Conservation (phyloP, 1,140 invertebrate genomes). For the Phymastichus coffea region DNA sequence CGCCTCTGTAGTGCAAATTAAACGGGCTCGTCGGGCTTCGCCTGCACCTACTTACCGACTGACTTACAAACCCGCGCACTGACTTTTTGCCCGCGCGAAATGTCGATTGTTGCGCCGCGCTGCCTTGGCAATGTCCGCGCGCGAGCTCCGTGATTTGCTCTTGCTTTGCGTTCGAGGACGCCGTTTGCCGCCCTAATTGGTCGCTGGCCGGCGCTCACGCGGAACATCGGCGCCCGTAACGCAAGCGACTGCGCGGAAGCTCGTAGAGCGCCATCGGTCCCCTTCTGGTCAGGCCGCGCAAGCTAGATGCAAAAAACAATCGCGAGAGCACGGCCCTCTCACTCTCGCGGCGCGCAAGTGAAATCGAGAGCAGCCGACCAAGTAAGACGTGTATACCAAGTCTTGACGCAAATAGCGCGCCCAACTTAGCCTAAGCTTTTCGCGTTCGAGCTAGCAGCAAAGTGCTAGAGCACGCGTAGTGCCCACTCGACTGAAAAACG, state of each 20-base stretch:
- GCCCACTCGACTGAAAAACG: too few species aligned
- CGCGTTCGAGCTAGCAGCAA: too few species aligned
- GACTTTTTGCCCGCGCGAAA: not conserved
- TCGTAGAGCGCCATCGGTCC: slow-evolving; percentile 5
- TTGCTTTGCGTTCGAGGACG: not conserved
- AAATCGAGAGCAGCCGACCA: slow-evolving; percentile 15
- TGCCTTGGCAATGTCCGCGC: not conserved
- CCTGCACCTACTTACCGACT: too few species aligned
- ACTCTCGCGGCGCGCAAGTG: not conserved
- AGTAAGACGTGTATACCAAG: slow-evolving; percentile 27
- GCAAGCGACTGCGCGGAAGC: not conserved
- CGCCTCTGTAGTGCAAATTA: not conserved
- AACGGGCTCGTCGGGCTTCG: not conserved
- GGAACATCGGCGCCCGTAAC: too few species aligned
- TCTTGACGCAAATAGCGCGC: slow-evolving; percentile 39
- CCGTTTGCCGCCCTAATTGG: slow-evolving; percentile 22
- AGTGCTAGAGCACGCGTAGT: too few species aligned
- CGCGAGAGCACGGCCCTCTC: not conserved
- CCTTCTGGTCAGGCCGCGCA: slow-evolving; percentile 9
- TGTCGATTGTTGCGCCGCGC: not conserved
- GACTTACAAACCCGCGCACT: too few species aligned
- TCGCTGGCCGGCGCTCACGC: too few species aligned
- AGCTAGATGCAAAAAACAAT: not conserved
- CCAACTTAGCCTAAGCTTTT: slow-evolving; percentile 55
- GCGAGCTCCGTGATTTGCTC: not conserved